These are phyloP conservation scores for Catamblyrhynchus diadema DNA, from an alignment of 2,797 vertebrate species.

Conservation along the genomic window DNA sequence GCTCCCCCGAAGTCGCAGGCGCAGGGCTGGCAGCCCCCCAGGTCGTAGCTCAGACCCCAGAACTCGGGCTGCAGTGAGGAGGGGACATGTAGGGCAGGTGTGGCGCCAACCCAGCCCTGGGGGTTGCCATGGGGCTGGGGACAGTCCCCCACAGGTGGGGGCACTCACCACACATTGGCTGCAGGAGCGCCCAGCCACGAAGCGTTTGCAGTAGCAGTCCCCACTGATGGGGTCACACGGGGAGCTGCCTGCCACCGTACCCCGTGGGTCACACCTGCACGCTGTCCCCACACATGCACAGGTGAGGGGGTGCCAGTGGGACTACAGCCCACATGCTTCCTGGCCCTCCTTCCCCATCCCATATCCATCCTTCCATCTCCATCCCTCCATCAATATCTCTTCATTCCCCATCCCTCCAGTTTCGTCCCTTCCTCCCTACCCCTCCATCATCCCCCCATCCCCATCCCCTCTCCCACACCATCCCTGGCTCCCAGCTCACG, in stretches of 20 bases:
- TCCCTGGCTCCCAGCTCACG: constrained; percentile 67
- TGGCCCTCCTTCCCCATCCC: not conserved
- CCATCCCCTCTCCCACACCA: not conserved
- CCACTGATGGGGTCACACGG: constrained; percentile 87
- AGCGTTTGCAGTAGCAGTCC: constrained; percentile 88
- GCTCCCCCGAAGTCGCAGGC: constrained; percentile 89
- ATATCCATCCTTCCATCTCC: not conserved
- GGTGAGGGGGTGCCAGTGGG: not conserved
- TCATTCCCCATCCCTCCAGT: not conserved
- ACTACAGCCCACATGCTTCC: not conserved
- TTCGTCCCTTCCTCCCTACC: not conserved
- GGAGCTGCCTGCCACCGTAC: constrained; percentile 75
- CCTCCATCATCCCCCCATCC: not conserved
- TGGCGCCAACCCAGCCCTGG: not conserved
- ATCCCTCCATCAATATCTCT: not conserved
- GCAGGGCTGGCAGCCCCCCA: constrained; percentile 83
- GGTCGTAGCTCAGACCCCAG: constrained; percentile 87
- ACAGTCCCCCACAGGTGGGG: not conserved
- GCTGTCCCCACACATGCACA: constrained; percentile 70
- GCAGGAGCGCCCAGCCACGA: constrained; percentile 85
- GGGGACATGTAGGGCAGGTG: not conserved
- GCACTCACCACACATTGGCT: constrained; percentile 85
- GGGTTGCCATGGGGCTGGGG: not conserved
- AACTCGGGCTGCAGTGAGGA: constrained; percentile 78
- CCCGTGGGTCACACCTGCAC: constrained; percentile 84